Evolutionary conservation across 2,888 invertebrate species (phyloP), one percentile per base, ranked within the genome.

Genomic region (Sesia apiformis): DNA sequence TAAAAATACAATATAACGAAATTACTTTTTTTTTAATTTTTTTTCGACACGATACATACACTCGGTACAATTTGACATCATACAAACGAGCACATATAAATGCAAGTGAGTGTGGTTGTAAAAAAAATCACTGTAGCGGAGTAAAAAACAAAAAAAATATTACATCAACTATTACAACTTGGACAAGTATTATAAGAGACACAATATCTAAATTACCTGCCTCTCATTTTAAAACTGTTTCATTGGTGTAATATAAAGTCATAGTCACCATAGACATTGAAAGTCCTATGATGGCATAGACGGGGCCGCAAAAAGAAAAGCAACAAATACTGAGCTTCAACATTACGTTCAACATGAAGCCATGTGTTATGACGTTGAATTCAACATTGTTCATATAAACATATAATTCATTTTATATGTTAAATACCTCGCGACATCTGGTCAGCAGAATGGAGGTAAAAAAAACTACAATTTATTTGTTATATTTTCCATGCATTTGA

Each of bases 81-180:
- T 67, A 62, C 64, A 72, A 67, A 75, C 73, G 67, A 65, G 74
- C 72, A 84, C 70, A 81, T 52, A 51, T 82, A 81, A 80, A 88
- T 89, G 88, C 88, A 88, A 77, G 86, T 88, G 88, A 88, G 88
- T 88, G 88, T 89, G 88, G 88, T 86, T 86, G 76, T 78, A 66
- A 64, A 65, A 67, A 63, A 62, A 64, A 59, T 77, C 75, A 80
- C 76, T 86, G 81, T 84, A 81, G 85, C 84, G 82, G 81, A 73
- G 72, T 65, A 65, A 67, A 65, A 68, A 57, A 62, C 53, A 62
- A 62, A n/a, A 52, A 52, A 38, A 50, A 50, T 6, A 50, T 4
- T 50, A 50, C 50, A 40, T 52, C 52, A 40, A n/a, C 39, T 7
- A 7, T 52, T 8, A 50, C 38, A 50, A 50, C 38, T 39, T 50